Base-by-base conservation (phyloP, 2,113 vertebrate genomes). In the Tachysurus vachellii region DNA sequence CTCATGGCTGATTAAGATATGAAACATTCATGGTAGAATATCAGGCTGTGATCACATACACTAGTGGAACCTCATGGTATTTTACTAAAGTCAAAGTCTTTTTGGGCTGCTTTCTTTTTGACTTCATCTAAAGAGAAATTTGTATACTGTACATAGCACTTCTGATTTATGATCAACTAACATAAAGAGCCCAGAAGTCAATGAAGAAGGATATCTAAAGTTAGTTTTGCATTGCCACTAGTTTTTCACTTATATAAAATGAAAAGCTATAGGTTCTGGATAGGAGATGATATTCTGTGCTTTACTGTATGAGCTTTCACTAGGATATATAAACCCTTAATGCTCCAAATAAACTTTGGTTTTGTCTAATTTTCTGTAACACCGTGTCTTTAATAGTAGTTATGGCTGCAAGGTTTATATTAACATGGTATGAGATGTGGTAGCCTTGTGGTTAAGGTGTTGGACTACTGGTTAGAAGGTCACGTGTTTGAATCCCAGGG, bases 1-100 rank as follows among this genome's bases (percentile, higher is more conserved):
- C 86, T 86, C 42, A 71, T 83, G 80, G 83, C 44, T 68, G 85
- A 83, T 70, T 83, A 83, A 83, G 80, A 88, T 64, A 85, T 90
- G 36, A 86, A 89, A 86, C 50, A 81, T 88, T 89, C 57, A 50
- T 81, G 66, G 68, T 66, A 56, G 50, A 11, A 23, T 31, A 84
- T 71, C 54, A 54, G 82, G 23, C 54, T 42, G 47, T 36, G 53
- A 84, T 71, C 82, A 71, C 2, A 28, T 57, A 31, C 9, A 1
- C 19, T 9, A 36, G 26, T 31, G 8, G 59, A 62, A 13, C 9
- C n/a, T 70, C 6, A 0, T 53, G 47, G n/a, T 70, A 54, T 70
- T 54, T 77, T 50, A 50, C 44, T 50, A 50, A 28, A 53, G 47
- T 77, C 47, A 28, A 54, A 28, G 50, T 54, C 75, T 77, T 77